Evolutionary conservation across 2,888 invertebrate species (phyloP), one percentile per base, ranked within the genome.

Genomic region (Machimus atricapillus): DNA sequence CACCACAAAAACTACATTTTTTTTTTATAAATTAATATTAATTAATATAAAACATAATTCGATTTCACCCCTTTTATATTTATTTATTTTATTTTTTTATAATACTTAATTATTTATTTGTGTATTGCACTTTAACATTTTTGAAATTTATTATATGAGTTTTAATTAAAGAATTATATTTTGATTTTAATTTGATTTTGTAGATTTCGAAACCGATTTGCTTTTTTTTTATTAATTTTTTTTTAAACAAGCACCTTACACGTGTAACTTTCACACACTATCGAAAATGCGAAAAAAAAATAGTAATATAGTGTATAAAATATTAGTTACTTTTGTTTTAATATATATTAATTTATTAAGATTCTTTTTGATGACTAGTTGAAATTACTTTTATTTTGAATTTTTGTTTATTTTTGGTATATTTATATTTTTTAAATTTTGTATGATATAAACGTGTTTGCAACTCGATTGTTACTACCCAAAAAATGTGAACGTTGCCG

Each of bases 381-480:
- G 46, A 34, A 34, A 1, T n/a, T 52, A 52, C 7, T 12, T 37
- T 40, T 40, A 34, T 40, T 40, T 8, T 0, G n/a, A n/a, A 8
- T 34, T 34, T 5, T 34, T 34, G 4, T 34, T 34, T 34, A 12
- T 40, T 4, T 23, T 66, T 66, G 77, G 76, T 76, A 74, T 58
- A 52, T 34, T 52, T 52, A n/a, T 40, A 2, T 40, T 40, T 12
- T 40, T 40, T 5, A 37, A 40, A 40, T 40, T 4, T 23, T 66
- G n/a, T 73, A 37, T 40, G 77, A 83, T 76, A 74, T 58, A 74
- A 83, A 83, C 87, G 82, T 83, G 87, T 77, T 87, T 87, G 58
- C 83, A 58, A 83, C 83, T 83, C 87, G 87, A 83, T 77, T 83
- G 87, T 83, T 58, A 87, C 87, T 87, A 87, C 78, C 83, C 83